Percentiles rank a stretch among this genome's conserved stretches.
Conservation (phyloP, 2,888 invertebrate genomes). For the Dyspetes luteomarginatus region DNA sequence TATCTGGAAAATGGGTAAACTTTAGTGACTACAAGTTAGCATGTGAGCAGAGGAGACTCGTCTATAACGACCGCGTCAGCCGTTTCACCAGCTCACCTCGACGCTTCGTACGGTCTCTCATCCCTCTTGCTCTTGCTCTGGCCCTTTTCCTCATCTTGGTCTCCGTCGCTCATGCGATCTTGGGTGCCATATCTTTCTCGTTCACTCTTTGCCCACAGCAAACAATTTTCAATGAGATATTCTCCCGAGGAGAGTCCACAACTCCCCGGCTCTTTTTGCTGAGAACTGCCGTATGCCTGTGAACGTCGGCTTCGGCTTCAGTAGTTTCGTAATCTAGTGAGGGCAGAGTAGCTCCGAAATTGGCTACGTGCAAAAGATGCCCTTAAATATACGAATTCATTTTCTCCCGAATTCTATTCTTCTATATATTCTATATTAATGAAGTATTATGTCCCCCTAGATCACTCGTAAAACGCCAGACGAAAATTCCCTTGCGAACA, state of each 20-base stretch:
- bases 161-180: constrained; percentile 15
- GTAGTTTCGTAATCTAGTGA: constrained; percentile 57
- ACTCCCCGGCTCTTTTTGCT: constrained; percentile 42
- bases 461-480: too few species aligned
- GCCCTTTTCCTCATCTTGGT: constrained; percentile 4
- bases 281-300: constrained; percentile 46
- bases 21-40: constrained; percentile 41
- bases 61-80: constrained; percentile 57
- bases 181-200: not conserved
- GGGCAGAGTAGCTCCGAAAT: constrained; percentile 56
- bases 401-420: constrained; percentile 22
- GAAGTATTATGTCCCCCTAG: too few species aligned
- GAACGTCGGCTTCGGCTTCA: constrained; percentile 41
- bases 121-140: constrained; percentile 2
- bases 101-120: constrained; percentile 40
- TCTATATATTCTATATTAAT: too few species aligned
- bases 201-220: constrained; percentile 58
- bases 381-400: constrained; percentile 20
- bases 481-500: too few species aligned
- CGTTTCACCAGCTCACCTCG: constrained; percentile 59
- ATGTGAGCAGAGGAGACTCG: constrained; percentile 47
- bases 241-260: constrained; percentile 51
- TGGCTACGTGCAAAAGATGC: constrained; percentile 54
- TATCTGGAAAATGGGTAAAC: constrained; percentile 58
- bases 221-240: constrained; percentile 64